phyloP scores from a whole-genome alignment of 2,113 vertebrate genomes.

The Zosterops pallidus region DNA sequence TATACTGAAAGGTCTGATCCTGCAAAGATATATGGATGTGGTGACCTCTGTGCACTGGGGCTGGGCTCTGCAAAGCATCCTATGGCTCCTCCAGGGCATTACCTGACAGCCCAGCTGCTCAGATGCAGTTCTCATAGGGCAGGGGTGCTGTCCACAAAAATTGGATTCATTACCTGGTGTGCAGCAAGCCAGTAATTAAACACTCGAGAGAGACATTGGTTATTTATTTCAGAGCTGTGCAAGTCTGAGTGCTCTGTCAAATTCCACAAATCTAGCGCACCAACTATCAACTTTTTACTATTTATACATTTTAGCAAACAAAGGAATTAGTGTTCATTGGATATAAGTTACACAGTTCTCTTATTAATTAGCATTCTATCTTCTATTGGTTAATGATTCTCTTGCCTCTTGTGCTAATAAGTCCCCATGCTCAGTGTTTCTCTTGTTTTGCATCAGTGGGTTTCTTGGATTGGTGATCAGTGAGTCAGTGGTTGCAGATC shows the following conservation, averaged over 20 bases:
- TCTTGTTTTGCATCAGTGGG: background rate
- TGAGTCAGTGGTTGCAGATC: background rate
- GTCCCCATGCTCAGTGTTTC: background rate
- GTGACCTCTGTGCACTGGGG: background rate
- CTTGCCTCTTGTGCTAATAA: background rate
- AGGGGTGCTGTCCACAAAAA: background rate
- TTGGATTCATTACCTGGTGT: background rate
- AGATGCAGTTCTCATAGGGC: background rate
- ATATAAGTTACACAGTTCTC: background rate
- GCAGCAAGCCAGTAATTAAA: background rate
- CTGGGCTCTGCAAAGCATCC: background rate
- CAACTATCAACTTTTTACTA: background rate
- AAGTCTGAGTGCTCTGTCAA: fast-evolving
- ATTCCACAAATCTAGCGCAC: background rate
- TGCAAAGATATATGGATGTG: background rate
- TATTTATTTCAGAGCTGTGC: background rate
- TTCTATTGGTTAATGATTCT: background rate
- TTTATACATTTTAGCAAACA: background rate
- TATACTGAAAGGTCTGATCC: background rate
- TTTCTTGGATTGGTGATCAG: background rate
- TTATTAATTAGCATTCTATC: background rate
- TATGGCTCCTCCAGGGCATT: background rate
- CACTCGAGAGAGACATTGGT: background rate
- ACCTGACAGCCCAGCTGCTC: background rate
- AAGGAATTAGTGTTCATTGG: background rate